Percentiles rank a stretch among this genome's conserved stretches.
phyloP scores from a whole-genome alignment of 2,888 invertebrate species.

The Microctonus aethiopoides region DNA sequence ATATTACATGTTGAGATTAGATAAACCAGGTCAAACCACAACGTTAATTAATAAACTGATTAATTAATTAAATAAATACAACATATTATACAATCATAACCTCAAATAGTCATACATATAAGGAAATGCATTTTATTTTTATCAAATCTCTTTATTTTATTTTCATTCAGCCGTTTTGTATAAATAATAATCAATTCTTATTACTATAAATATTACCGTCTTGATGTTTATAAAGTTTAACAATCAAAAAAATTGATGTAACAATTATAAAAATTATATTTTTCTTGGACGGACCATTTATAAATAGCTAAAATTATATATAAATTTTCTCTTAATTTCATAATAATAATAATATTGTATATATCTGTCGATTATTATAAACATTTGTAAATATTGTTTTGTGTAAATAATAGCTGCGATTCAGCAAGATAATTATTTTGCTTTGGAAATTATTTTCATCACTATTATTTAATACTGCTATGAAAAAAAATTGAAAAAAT shows the following conservation, averaged over 20 bases:
- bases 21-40: background rate
- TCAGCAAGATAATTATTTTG: background rate
- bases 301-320: too few relatives aligned
- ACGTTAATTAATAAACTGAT: background rate
- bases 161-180: background rate
- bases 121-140: background rate
- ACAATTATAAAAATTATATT: background rate
- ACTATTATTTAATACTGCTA: too few relatives aligned
- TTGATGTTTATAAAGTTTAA: background rate
- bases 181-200: background rate
- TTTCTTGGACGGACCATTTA: background rate
- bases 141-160: background rate
- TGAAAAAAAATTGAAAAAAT: too few relatives aligned
- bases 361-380: too few relatives aligned
- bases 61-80: background rate
- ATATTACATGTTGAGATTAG: background rate
- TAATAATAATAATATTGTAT: too few relatives aligned
- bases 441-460: background rate
- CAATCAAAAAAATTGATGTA: background rate
- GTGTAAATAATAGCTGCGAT: background rate
- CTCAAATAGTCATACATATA: background rate
- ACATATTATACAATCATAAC: background rate
- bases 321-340: too few relatives aligned
- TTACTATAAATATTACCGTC: background rate
- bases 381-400: too few relatives aligned